These are phyloP conservation scores for Lutraria lutraria DNA, from an alignment of 2,888 invertebrate species.

Conservation along the genomic window DNA sequence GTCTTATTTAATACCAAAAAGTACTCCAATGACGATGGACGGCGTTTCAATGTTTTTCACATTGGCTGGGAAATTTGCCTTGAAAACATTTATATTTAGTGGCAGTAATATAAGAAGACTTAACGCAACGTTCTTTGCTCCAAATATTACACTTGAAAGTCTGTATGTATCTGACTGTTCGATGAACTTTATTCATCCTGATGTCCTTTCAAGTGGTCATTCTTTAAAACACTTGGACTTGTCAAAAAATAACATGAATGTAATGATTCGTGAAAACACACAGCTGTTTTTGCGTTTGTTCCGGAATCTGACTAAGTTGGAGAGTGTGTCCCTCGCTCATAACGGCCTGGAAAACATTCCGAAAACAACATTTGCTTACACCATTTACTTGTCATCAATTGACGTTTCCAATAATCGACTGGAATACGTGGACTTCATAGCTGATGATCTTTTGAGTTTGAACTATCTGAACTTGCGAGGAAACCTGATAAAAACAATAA, in stretches of 20 bases:
- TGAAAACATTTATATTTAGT: slow-evolving; percentile 6
- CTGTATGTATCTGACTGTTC: slow-evolving; percentile 1
- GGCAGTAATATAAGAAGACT: slow-evolving; percentile 21
- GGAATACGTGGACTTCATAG: neutral
- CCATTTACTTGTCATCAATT: neutral
- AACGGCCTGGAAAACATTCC: neutral
- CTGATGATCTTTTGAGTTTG: neutral
- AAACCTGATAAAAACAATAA: neutral
- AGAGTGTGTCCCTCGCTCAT: neutral
- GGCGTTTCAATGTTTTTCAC: neutral
- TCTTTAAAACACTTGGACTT: neutral
- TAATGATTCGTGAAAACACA: neutral
- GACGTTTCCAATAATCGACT: neutral
- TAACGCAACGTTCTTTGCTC: neutral
- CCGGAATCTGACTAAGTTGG: neutral
- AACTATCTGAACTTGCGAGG: slow-evolving; percentile 4
- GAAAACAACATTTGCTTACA: neutral
- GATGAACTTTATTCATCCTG: slow-evolving; percentile 11
- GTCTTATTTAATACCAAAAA: neutral
- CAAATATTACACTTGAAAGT: neutral
- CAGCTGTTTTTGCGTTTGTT: neutral
- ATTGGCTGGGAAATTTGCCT: neutral
- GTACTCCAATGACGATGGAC: neutral
- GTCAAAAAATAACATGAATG: neutral
- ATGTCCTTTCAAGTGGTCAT: neutral